Conservation (phyloP, 2,888 invertebrate genomes). For the Volucella inflata region DNA sequence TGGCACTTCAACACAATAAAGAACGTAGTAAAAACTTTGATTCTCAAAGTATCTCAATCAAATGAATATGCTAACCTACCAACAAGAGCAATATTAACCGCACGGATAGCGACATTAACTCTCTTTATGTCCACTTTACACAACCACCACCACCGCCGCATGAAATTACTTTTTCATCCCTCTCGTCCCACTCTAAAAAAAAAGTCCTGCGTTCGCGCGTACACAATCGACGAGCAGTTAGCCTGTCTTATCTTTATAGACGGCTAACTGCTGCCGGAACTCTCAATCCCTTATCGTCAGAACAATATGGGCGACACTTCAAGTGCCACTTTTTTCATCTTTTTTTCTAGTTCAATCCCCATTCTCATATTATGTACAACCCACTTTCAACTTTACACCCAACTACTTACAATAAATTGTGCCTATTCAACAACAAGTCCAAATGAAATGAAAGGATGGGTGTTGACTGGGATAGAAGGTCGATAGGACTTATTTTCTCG, state of each 20-base stretch:
- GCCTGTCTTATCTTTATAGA: conserved; percentile 66
- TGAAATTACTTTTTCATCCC: conserved; percentile 46
- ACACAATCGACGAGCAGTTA: conserved; percentile 25
- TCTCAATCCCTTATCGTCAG: conserved; percentile 62
- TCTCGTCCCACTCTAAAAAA: too few relatives aligned
- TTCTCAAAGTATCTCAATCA: conserved; percentile 35
- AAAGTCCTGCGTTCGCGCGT: conserved; percentile 25
- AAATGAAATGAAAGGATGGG: background rate
- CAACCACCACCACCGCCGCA: conserved; percentile 14
- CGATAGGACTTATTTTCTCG: conserved; percentile 2
- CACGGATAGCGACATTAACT: conserved; percentile 51
- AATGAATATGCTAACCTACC: conserved; percentile 14
- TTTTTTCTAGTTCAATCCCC: conserved; percentile 5
- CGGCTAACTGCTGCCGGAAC: conserved; percentile 56
- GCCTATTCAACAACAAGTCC: conserved; percentile 13
- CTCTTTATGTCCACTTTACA: conserved; percentile 68
- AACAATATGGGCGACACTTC: conserved; percentile 68
- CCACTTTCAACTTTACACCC: too few relatives aligned
- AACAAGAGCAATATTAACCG: conserved; percentile 55
- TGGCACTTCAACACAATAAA: conserved; percentile 16
- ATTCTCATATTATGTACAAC: background rate
- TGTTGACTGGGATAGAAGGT: background rate
- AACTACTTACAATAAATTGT: background rate
- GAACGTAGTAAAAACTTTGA: conserved; percentile 53
- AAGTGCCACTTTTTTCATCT: conserved; percentile 55